Base-by-base conservation (phyloP, 2,797 vertebrate genomes). In the Cephalopachus bancanus region DNA sequence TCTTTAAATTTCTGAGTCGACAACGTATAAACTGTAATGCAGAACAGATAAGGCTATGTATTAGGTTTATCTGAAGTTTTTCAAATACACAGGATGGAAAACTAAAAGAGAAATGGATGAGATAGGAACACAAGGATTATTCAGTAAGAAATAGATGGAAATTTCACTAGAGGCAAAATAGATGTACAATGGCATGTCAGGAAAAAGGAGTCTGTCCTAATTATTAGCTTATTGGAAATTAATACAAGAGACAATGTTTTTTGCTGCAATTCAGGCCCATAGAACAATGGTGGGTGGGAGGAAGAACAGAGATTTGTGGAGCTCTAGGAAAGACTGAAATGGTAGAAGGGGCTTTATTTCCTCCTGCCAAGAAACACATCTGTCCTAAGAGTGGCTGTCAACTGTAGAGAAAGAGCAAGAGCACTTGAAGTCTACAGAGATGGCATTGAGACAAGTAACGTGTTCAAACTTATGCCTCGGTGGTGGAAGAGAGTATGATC, bases 401-500 rank as follows among this genome's bases (percentile, higher is more conserved):
- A 1, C 4, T 1, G 12, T 8, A 17, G 10, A 12, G 22, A 33
- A 4, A 44, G 26, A 79, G 3, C 33, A 28, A 5, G n/a, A 24
- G 55, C 16, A 7, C 24, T 11, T 1, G 10, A 57, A 37, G 17
- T 3, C 62, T 4, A 3, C 2, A 20, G 79, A 22, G 24, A n/a
- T 3, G 57, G 24, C 1, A 3, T 0, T 3, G 19, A 1, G 5
- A 53, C n/a, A 30, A 26, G 28, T 11, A 12, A 0, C 4, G 0
- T 7, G 12, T 19, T 4, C 7, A 5, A 3, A 4, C 55, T 4
- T 14, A 9, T 8, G 26, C 81, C 51, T 22, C 3, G 11, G 28
- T 53, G 65, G 0, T 12, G 7, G 14, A 65, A 84, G 37, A n/a
- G 44, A 88, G 16, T 60, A 3, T 26, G 12, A 26, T 37, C 12